phyloP scores from a whole-genome alignment of 1,140 invertebrate species.

The Tetranychus cinnabarinus region DNA sequence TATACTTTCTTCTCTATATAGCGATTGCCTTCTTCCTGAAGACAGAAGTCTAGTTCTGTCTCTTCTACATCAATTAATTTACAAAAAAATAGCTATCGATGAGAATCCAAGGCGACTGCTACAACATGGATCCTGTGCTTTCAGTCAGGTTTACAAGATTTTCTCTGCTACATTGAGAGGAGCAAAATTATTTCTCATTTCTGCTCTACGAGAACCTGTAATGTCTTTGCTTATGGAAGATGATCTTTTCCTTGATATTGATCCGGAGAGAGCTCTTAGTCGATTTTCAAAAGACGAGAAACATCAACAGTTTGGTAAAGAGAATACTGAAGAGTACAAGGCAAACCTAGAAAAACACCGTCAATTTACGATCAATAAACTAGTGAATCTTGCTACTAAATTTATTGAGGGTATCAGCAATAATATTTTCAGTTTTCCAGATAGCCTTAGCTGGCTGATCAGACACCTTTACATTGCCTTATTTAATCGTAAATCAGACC shows the following conservation, averaged over 20 bases:
- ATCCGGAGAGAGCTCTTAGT: slow-evolving; percentile 59
- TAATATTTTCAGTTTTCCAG: slow-evolving; percentile 76
- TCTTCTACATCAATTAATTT: slow-evolving; percentile 52
- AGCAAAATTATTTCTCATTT: slow-evolving; percentile 72
- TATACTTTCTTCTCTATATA: slow-evolving; percentile 57
- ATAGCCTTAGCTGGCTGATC: slow-evolving; percentile 33
- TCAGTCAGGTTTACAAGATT: slow-evolving; percentile 62
- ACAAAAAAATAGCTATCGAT: slow-evolving; percentile 49
- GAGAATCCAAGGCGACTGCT: slow-evolving; percentile 61
- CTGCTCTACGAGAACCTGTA: slow-evolving; percentile 68
- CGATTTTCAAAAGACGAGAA: slow-evolving; percentile 43
- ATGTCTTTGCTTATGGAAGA: slow-evolving; percentile 78
- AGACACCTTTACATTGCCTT: slow-evolving; percentile 29
- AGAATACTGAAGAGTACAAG: slow-evolving; percentile 37
- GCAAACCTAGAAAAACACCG: slow-evolving; percentile 47
- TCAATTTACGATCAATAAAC: slow-evolving; percentile 46
- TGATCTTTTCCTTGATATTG: slow-evolving; percentile 73
- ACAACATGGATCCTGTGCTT: slow-evolving; percentile 58
- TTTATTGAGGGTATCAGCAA: slow-evolving; percentile 63
- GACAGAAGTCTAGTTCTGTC: slow-evolving; percentile 55
- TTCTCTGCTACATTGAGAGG: slow-evolving; percentile 75
- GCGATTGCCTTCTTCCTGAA: slow-evolving; percentile 46
- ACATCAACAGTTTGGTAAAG: slow-evolving; percentile 50
- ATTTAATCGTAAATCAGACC: slow-evolving; percentile 17
- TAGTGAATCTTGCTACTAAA: slow-evolving; percentile 48